Percentiles rank a stretch among this genome's conserved stretches.
Conservation (phyloP, 2,888 invertebrate species). For the Dynastes hyllus region DNA sequence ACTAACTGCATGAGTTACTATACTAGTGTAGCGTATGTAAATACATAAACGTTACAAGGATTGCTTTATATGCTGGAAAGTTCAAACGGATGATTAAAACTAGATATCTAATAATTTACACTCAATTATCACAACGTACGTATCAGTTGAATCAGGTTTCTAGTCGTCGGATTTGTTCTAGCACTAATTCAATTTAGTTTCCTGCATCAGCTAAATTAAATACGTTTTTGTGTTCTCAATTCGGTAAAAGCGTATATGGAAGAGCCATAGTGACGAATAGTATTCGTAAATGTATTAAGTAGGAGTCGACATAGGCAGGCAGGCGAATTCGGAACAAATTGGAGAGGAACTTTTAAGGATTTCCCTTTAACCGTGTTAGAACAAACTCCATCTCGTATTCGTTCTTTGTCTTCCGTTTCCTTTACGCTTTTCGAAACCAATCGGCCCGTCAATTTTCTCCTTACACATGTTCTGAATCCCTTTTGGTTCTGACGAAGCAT, state of each 20-base stretch:
- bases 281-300: conserved; percentile 46
- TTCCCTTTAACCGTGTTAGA: conserved; percentile 43
- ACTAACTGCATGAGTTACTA: too few species aligned
- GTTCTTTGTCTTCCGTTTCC: conserved; percentile 38
- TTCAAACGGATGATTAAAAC: background rate
- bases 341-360: conserved; percentile 47
- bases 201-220: conserved; percentile 51
- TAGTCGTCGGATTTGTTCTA: conserved; percentile 49
- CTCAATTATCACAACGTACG: conserved; percentile 42
- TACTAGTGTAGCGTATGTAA: too few species aligned
- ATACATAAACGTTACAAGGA: too few species aligned
- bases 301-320: conserved; percentile 39
- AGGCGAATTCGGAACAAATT: conserved; percentile 39
- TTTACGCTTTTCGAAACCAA: conserved; percentile 41
- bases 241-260: conserved; percentile 29
- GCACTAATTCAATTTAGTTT: conserved; percentile 48
- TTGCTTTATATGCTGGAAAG: background rate
- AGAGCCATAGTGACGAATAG: conserved; percentile 42
- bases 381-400: conserved; percentile 43
- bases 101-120: conserved; percentile 35
- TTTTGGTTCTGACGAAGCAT: conserved; percentile 9
- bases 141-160: conserved; percentile 53
- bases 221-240: conserved; percentile 50
- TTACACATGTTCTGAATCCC: conserved; percentile 35
- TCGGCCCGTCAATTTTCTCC: conserved; percentile 42